Conservation (phyloP, 2,888 invertebrate genomes). For the Amblyteles armatorius region DNA sequence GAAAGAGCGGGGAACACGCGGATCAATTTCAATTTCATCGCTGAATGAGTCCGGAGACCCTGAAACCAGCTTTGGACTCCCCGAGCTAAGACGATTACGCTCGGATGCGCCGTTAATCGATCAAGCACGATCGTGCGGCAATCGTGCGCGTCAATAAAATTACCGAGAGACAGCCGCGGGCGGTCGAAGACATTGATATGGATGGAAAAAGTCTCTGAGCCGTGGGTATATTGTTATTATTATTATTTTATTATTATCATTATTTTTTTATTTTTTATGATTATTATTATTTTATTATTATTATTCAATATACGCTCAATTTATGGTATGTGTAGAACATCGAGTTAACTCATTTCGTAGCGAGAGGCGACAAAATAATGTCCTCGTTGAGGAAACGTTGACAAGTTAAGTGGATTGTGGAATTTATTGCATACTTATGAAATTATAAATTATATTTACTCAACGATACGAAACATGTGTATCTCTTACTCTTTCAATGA, state of each 20-base stretch:
- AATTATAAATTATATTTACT: neutral
- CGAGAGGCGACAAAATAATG: neutral
- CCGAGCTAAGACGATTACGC: constrained; percentile 50
- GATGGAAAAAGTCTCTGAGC: constrained; percentile 12
- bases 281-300: no score
- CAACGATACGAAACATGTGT: neutral
- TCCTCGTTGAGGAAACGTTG: neutral
- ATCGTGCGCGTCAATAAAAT: constrained; percentile 56
- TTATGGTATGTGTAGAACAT: neutral
- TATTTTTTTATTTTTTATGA: no score
- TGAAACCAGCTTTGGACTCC: constrained; percentile 40
- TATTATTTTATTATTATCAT: no score
- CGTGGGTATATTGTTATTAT: neutral
- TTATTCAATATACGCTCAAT: neutral
- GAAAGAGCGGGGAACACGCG: constrained; percentile 5
- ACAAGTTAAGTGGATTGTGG: neutral
- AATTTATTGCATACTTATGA: neutral
- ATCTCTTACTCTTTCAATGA: neutral
- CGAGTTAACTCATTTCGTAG: constrained; percentile 3
- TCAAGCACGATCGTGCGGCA: constrained; percentile 43
- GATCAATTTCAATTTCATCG: constrained; percentile 56
- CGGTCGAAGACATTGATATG: constrained; percentile 54
- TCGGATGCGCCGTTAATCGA: constrained; percentile 62
- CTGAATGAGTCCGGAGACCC: constrained; percentile 46
- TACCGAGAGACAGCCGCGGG: constrained; percentile 21